Evolutionary conservation across 2,797 vertebrate genomes (phyloP), one percentile per base, ranked within the genome.

Genomic region (Etheostoma perlongum): DNA sequence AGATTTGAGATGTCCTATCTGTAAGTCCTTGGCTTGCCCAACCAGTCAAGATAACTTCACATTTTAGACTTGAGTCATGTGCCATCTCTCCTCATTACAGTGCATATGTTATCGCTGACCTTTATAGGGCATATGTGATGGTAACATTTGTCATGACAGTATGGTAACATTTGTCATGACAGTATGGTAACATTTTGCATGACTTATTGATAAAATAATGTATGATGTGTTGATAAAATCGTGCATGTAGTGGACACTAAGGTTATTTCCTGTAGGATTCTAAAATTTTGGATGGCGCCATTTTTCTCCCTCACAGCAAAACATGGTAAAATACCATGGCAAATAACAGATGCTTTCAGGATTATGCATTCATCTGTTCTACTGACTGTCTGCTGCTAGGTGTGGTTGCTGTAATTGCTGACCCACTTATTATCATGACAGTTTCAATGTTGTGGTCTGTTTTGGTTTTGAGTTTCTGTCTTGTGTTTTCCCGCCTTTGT

Each of bases 31-130:
- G 64, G 76, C 74, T 74, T 49, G 72, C 62, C 69, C 61, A 49
- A 63, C 80, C 78, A 84, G 83, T 83, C 84, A 84, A 16, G 1
- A 61, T 52, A 77, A 66, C 87, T 90, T 83, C 74, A 72, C 53
- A 67, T 85, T 78, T 48, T 44, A 76, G 75, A 71, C 74, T 82
- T 71, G 61, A 85, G 52, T 87, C 75, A 78, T 67, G 65, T 74
- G 63, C 66, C 76, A 49, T 62, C 79, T 67, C 79, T 76, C 78
- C 52, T 83, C 86, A 86, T 86, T 75, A 85, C 65, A 44, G 72
- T 59, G 52, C 81, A 86, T 82, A 88, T 83, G 81, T 76, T 85
- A 79, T 70, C 67, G 13, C 72, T 86, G 88, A 92, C 87, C 82
- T 91, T 92, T 89, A 78, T 84, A 82, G 75, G 69, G 74, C 80